These are phyloP conservation scores for Ganaspis sp. DNA, from an alignment of 1,140 invertebrate species.

Conservation along the genomic window DNA sequence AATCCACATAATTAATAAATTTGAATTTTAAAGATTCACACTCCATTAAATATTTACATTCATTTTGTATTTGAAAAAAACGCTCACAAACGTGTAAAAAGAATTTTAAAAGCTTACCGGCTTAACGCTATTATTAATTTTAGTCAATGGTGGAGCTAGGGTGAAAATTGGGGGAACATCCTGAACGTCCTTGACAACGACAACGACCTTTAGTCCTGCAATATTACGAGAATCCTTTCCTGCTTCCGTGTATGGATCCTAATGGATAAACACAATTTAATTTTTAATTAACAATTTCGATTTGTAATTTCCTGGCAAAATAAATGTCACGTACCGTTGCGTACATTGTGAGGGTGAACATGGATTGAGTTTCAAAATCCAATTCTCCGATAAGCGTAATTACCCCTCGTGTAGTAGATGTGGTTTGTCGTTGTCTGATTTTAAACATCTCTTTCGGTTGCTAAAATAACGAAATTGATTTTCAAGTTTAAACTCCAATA, in stretches of 20 bases:
- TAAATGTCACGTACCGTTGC: constrained; percentile 82
- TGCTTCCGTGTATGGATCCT: constrained; percentile 90
- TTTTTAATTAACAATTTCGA: constrained; percentile 9
- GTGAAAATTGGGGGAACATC: constrained; percentile 92
- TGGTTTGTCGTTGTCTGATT: constrained; percentile 85
- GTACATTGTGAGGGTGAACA: constrained; percentile 88
- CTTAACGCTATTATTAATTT: constrained; percentile 73
- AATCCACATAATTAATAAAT: too few relatives aligned
- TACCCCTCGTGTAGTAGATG: constrained; percentile 84
- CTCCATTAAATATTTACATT: too few relatives aligned
- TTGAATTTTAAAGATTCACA: too few relatives aligned
- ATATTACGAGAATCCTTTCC: constrained; percentile 90
- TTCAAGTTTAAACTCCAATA: constrained; percentile 20
- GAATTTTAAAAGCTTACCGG: constrained; percentile 52
- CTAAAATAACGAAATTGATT: constrained; percentile 54
- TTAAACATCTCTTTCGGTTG: constrained; percentile 80
- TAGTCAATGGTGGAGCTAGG: constrained; percentile 86
- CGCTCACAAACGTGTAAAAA: constrained; percentile 23
- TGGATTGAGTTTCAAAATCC: constrained; percentile 90
- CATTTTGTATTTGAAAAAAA: neutral
- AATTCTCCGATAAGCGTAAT: constrained; percentile 85
- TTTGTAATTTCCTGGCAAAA: constrained; percentile 13
- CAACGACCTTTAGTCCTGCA: constrained; percentile 85
- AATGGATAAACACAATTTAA: constrained; percentile 37
- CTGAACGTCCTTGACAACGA: constrained; percentile 90